These are phyloP conservation scores for Scomberomorus guttatus DNA, from an alignment of 2,797 vertebrate species.

Conservation along the genomic window DNA sequence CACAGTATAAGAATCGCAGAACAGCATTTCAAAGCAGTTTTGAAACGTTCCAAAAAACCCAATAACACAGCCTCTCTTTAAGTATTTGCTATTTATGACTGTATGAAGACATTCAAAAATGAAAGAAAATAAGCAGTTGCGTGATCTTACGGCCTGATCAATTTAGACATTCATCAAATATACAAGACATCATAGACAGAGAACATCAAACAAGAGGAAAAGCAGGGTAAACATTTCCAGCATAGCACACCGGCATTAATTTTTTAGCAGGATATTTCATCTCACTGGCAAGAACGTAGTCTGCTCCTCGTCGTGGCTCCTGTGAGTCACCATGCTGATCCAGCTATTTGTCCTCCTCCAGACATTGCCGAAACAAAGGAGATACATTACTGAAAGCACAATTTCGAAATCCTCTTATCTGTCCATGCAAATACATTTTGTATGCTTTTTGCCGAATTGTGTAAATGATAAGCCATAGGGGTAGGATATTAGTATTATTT, in stretches of 20 bases:
- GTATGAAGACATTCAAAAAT: background rate
- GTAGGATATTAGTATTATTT: conserved; percentile 23
- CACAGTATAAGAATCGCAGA: background rate
- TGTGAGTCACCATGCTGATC: conserved; percentile 49
- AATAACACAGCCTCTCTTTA: too few relatives aligned
- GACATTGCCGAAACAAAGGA: conserved; percentile 24
- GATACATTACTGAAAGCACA: conserved; percentile 25
- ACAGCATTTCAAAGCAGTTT: background rate
- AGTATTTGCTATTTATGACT: too few relatives aligned
- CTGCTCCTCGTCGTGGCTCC: conserved; percentile 8
- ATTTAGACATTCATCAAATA: background rate
- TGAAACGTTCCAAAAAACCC: background rate
- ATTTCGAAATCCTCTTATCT: conserved; percentile 52
- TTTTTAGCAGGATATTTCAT: conserved; percentile 30
- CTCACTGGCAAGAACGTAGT: conserved; percentile 13
- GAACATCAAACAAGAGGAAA: conserved; percentile 27
- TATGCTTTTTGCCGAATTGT: conserved; percentile 10
- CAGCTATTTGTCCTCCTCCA: conserved; percentile 48
- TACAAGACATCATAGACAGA: background rate
- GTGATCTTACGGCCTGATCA: background rate
- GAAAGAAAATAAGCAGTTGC: background rate
- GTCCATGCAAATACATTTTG: conserved; percentile 18
- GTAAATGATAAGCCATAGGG: conserved; percentile 10
- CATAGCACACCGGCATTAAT: background rate
- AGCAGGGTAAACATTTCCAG: conserved; percentile 17